Evolutionary conservation across 2,888 invertebrate species (phyloP), one percentile per base, ranked within the genome.

Genomic region (Neoitamus cyanurus): DNA sequence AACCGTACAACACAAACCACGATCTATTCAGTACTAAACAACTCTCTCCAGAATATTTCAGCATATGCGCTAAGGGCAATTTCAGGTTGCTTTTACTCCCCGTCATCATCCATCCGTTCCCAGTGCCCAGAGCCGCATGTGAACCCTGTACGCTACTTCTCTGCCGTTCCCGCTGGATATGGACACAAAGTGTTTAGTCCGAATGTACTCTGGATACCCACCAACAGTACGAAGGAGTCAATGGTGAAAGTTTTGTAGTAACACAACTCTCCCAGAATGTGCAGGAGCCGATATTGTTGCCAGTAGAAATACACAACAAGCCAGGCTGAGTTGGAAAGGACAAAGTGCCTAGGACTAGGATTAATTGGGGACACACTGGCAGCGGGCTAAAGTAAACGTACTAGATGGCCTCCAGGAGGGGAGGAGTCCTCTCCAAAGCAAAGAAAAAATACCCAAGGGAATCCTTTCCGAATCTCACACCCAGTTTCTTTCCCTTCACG

Each of bases 1-100:
- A 86, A 86, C 84, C 86, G 85, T 85, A 85, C 86, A 83, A 86
- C 86, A 86, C 86, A 86, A 84, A 80, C 86, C 84, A 86, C 84
- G 86, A 83, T 82, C 86, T 85, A 84, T 83, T 85, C 86, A 83
- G 86, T 86, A 86, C 86, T 86, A 86, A 86, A 84, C 58, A 84
- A 73, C 58, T 84, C 83, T 86, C 86, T 85, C 86, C 86, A 86
- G 83, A 85, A 86, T 86, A 85, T 86, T 86, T 86, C 86, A 86
- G 86, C 86, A 85, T 85, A 85, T 86, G 86, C 86, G 86, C 86
- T 85, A 58, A 75, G 84, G 84, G 82, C 85, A 46, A 84, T 73
- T 78, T 34, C 48, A 82, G 68, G 20, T 30, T 69, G 15, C 25
- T 58, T 82, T 82, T 82, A 82, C 82, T 68, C 58, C 58, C 58